Conservation (phyloP, 2,888 invertebrate genomes). For the Oasisia sp. region DNA sequence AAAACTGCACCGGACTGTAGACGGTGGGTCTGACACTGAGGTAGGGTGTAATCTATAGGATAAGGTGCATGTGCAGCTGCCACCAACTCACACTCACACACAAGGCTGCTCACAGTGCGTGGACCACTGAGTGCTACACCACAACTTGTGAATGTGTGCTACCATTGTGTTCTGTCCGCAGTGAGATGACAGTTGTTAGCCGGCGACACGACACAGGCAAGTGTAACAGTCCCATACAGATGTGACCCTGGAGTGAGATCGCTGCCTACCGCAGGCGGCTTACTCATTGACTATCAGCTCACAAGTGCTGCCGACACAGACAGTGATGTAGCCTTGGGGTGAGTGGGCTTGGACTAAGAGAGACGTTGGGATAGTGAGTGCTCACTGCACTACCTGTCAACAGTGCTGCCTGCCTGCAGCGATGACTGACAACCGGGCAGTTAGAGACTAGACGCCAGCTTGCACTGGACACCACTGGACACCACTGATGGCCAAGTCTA, state of each 20-base stretch:
- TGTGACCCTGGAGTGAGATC: slow-evolving; percentile 2
- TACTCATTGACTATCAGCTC: neutral
- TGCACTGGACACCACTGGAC: neutral
- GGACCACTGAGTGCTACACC: neutral
- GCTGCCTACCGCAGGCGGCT: neutral
- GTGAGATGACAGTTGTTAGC: neutral
- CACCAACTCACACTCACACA: neutral
- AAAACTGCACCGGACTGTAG: neutral
- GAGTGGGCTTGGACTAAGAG: neutral
- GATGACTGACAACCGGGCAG: neutral
- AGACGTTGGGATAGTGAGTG: neutral
- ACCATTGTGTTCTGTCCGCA: neutral
- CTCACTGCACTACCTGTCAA: neutral
- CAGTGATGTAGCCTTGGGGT: neutral
- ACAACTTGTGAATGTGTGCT: neutral
- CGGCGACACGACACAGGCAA: neutral
- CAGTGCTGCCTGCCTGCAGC: neutral
- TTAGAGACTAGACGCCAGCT: slow-evolving; percentile 1
- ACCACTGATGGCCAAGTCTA: slow-evolving; percentile 13
- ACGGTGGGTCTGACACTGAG: neutral
- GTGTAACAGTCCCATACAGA: neutral
- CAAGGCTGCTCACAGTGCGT: neutral
- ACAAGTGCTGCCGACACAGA: neutral
- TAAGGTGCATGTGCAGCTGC: neutral
- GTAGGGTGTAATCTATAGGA: slow-evolving; percentile 3